phyloP scores from a whole-genome alignment of 2,113 vertebrate genomes.

The Phrynosoma blainvillii region DNA sequence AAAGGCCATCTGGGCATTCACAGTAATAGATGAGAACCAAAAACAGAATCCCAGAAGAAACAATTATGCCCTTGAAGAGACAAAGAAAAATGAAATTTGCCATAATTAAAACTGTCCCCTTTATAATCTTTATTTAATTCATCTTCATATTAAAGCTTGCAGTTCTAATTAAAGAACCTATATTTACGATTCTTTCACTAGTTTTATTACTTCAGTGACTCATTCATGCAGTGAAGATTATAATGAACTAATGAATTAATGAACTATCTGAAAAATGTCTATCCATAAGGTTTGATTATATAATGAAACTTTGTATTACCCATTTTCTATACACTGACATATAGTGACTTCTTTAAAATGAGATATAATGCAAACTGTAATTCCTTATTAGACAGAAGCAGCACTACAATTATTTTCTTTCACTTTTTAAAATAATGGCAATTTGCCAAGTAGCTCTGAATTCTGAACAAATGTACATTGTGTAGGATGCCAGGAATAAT shows the following conservation, averaged over 20 bases:
- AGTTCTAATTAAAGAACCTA: not conserved
- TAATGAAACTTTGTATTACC: not conserved
- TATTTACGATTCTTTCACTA: not conserved
- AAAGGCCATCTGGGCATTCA: not conserved
- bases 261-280: not conserved
- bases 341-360: no score
- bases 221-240: not conserved
- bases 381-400: not conserved
- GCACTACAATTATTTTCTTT: not conserved
- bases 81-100: not conserved
- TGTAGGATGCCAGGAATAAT: not conserved
- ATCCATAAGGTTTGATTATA: not conserved
- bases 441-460: not conserved
- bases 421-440: slow-evolving; percentile 3
- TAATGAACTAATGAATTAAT: not conserved
- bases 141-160: not conserved
- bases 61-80: not conserved
- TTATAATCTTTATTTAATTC: not conserved
- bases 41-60: not conserved
- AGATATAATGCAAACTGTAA: not conserved
- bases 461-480: not conserved
- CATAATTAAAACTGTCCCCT: not conserved
- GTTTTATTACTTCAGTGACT: not conserved
- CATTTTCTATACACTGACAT: not conserved
- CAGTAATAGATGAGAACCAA: not conserved